Evolutionary conservation across 2,113 vertebrate genomes (phyloP), one percentile per base, ranked within the genome.

Genomic region (Apus apus): DNA sequence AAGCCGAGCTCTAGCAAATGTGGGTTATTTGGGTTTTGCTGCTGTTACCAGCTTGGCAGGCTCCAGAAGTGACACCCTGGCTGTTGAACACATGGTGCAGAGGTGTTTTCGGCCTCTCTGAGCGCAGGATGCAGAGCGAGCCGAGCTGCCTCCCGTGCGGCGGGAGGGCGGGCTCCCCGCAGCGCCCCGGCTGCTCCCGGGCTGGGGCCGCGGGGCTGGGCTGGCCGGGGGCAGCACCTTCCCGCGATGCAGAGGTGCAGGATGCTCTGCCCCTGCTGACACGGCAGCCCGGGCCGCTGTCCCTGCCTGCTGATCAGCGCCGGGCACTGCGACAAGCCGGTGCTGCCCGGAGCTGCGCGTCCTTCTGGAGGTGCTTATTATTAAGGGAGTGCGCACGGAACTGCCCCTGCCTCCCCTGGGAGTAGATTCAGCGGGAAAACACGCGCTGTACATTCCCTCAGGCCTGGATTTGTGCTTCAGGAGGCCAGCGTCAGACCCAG

Each of bases 1-100:
- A 57, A 93, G 38, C 87, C 53, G 11, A 43, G 78, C 62, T 78
- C 78, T 45, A 61, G 66, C 2, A 4, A 78, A 72, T 0, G 8
- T n/a, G 58, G 34, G 62, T 85, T 91, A 61, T 82, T 87, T 82
- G 85, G 77, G 92, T 70, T 94, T 62, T 87, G 50, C 74, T 87
- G 91, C 81, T 82, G 81, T 48, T 89, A 81, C 5, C 61, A 71
- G 70, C 85, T 81, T 36, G 81, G 85, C 81, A 93, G 54, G 77
- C 61, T 74, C 87, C 77, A 84, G 50, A 62, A 91, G 43, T 4
- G 32, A 58, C 8, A 6, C 68, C 46, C 25, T 0, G 73, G 80
- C 91, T 78, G 84, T 43, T 1, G 21, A 81, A 84, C 60, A 62
- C 9, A 34, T 5, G 19, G 53, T 56, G 56, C 70, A 95, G 87